Base-by-base conservation (phyloP, 2,888 invertebrate species). In the Chrysotoxum bicinctum region DNA sequence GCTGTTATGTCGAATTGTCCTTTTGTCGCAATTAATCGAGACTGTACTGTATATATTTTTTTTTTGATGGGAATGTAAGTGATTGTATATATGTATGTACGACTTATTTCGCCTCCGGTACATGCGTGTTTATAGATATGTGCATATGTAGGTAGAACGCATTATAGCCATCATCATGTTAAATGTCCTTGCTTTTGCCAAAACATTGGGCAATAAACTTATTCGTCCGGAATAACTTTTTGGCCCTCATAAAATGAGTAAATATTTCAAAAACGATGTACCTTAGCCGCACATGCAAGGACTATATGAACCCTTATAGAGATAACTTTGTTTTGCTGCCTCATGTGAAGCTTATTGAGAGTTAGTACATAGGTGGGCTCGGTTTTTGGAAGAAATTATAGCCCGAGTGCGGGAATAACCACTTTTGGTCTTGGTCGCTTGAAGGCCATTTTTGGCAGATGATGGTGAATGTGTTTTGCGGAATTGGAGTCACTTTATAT, bases 181-280 rank as follows among this genome's bases (percentile, higher is more conserved):
- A 79, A 80, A 81, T 81, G 81, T 85, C 80, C 80, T 68, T 75
- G 75, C 76, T 62, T 30, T 66, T 72, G 72, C 68, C 69, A 58
- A 69, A 85, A 69, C 76, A 76, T 69, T 64, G 50, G 50, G 80
- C 77, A 77, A 80, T 85, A 85, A 85, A 81, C 81, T 81, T 69
- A 81, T 69, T 81, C 85, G 73, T 69, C 76, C 43, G 81, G 77
- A 85, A 81, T 81, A 85, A 85, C 80, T 81, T 85, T 76, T 85
- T 54, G 81, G 85, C 60, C 73, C 56, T 85, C 80, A 54, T 76
- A 76, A 76, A 84, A 76, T 68, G 75, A 84, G 84, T 84, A 75
- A 84, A 76, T 84, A 79, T 75, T 79, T 84, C 84, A 84, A 78
- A 76, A 79, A 62, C 70, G 75, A 75, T 70, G 58, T 69, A 45